Percentiles rank a stretch among this genome's conserved stretches.
phyloP scores from a whole-genome alignment of 2,888 invertebrate species.

The Pecten maximus region DNA sequence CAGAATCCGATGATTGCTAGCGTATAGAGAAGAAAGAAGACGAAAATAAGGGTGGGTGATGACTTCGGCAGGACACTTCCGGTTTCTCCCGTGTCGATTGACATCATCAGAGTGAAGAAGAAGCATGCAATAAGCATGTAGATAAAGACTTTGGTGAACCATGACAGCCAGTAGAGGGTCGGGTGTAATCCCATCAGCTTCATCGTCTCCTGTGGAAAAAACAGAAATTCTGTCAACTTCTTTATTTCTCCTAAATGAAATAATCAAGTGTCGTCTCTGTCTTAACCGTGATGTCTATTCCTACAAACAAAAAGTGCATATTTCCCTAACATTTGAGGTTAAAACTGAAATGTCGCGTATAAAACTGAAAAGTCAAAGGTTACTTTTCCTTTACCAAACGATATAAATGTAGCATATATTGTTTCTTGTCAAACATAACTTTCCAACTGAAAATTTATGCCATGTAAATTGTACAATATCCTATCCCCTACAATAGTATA shows the following conservation, averaged over 20 bases:
- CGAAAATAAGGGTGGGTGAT: conserved; percentile 87
- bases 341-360: not conserved
- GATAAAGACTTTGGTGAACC: conserved; percentile 90
- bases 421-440: no score
- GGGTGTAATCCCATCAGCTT: conserved; percentile 93
- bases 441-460: no score
- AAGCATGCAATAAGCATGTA: conserved; percentile 86
- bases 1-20: conserved; percentile 89
- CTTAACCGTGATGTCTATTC: not conserved
- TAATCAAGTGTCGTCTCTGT: not conserved
- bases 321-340: not conserved
- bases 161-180: conserved; percentile 92
- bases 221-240: conserved; percentile 48
- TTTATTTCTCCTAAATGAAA: conserved; percentile 21
- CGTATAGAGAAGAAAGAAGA: conserved; percentile 89
- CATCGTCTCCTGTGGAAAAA: conserved; percentile 89
- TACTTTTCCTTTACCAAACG: no score
- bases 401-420: no score
- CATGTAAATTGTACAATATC: no score
- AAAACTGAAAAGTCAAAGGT: not conserved
- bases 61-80: conserved; percentile 78
- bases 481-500: no score
- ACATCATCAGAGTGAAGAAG: conserved; percentile 82
- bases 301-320: no score
- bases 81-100: conserved; percentile 64